A percentile compares a stretch with the other conserved stretches of the same genome.
Conservation (phyloP, 2,113 vertebrate genomes). For the Paedocypris sp. region DNA sequence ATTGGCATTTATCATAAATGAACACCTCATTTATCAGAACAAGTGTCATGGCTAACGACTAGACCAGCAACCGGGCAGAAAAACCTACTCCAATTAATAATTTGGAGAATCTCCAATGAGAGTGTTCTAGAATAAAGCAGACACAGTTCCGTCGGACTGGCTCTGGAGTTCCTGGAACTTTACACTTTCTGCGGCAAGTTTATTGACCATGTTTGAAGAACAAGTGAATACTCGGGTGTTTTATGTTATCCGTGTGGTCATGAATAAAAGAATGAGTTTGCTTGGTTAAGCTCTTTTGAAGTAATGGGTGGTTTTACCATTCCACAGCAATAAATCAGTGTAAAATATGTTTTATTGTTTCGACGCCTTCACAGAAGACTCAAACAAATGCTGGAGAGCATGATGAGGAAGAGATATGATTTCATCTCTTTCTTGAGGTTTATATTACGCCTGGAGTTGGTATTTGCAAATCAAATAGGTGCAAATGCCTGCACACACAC, state of each 20-base stretch:
- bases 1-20: conserved; percentile 55
- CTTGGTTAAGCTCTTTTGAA: conserved; percentile 19
- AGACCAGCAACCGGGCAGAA: conserved; percentile 32
- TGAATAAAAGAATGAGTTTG: conserved; percentile 23
- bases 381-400: conserved; percentile 8
- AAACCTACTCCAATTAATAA: conserved; percentile 50
- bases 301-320: conserved; percentile 17
- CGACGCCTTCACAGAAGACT: neutral
- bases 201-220: conserved; percentile 5
- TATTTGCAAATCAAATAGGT: conserved; percentile 4
- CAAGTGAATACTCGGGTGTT: too few relatives aligned
- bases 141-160: conserved; percentile 19
- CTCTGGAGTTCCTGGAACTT: conserved; percentile 1
- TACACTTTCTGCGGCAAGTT: conserved; percentile 1
- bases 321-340: conserved; percentile 26
- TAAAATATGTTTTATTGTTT: conserved; percentile 22
- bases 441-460: neutral
- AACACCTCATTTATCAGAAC: conserved; percentile 54
- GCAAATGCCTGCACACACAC: neutral
- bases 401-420: neutral
- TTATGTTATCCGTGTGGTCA: conserved; percentile 28
- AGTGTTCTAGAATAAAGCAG: conserved; percentile 12
- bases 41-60: conserved; percentile 51
- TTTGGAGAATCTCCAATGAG: conserved; percentile 59
- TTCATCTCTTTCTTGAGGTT: neutral